Conservation (phyloP, 1,140 invertebrate genomes). For the Heliothis subflexa region DNA sequence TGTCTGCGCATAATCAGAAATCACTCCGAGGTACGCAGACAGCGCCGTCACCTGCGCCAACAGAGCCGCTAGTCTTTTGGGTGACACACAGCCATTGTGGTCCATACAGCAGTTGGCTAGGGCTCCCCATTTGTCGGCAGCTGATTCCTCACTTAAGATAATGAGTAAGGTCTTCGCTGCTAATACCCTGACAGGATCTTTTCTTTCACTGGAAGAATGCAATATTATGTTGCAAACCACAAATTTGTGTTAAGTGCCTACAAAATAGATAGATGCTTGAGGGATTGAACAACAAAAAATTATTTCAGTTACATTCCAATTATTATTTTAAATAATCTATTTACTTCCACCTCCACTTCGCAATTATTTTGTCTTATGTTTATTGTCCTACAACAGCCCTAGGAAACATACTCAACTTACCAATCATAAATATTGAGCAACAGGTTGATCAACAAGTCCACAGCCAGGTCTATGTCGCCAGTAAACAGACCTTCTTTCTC, state of each 20-base stretch:
- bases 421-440: conserved; percentile 89
- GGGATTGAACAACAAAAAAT: no score
- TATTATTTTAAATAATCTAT: no score
- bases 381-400: no score
- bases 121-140: conserved; percentile 89
- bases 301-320: no score
- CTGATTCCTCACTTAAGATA: conserved; percentile 87
- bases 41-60: conserved; percentile 86
- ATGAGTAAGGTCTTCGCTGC: conserved; percentile 88
- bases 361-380: no score
- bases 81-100: conserved; percentile 89
- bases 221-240: background rate
- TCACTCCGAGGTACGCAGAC: conserved; percentile 87
- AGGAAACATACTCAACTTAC: conserved; percentile 71
- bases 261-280: no score
- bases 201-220: conserved; percentile 68
- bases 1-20: conserved; percentile 85
- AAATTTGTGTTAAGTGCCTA: no score
- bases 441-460: conserved; percentile 88
- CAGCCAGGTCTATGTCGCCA: conserved; percentile 86
- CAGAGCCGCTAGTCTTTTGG: conserved; percentile 86
- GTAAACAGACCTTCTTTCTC: conserved; percentile 86
- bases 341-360: no score
- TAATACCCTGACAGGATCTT: conserved; percentile 82
- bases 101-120: conserved; percentile 89